Evolutionary conservation across 2,113 vertebrate genomes (phyloP).

Genomic region (Synchiropus splendidus): DNA sequence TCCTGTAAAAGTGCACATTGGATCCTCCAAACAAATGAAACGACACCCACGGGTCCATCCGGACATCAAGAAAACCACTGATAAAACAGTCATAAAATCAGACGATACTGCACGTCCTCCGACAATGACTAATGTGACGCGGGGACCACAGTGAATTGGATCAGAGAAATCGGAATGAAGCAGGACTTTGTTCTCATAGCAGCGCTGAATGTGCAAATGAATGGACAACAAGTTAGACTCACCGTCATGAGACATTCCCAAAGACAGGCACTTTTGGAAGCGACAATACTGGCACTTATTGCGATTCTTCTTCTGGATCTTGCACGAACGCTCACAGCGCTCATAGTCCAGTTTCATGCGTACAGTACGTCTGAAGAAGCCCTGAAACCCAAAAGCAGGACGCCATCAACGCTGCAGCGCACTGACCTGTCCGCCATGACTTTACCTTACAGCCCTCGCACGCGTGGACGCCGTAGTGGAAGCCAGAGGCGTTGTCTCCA

Average conservation of each 20-base stretch:
- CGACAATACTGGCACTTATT: slow-evolving; percentile 99
- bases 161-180: too few relatives aligned
- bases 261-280: slow-evolving; percentile 93
- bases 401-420: neutral
- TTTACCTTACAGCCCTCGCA: slow-evolving; percentile 96
- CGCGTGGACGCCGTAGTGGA: slow-evolving; percentile 94
- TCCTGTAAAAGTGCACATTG: too few relatives aligned
- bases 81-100: too few relatives aligned
- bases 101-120: too few relatives aligned
- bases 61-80: too few relatives aligned
- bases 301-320: slow-evolving; percentile 94
- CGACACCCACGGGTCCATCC: too few relatives aligned
- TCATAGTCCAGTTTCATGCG: slow-evolving; percentile 97
- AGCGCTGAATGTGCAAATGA: neutral
- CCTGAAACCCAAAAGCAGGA: slow-evolving; percentile 58
- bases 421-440: neutral
- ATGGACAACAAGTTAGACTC: slow-evolving; percentile 33
- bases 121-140: too few relatives aligned
- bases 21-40: too few relatives aligned
- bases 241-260: slow-evolving; percentile 98
- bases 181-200: too few relatives aligned
- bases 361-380: slow-evolving; percentile 92
- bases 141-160: too few relatives aligned
- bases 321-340: slow-evolving; percentile 86
- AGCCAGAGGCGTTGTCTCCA: slow-evolving; percentile 92